These are phyloP conservation scores for Platycheirus rosarum DNA, from an alignment of 2,888 invertebrate species.

Conservation along the genomic window DNA sequence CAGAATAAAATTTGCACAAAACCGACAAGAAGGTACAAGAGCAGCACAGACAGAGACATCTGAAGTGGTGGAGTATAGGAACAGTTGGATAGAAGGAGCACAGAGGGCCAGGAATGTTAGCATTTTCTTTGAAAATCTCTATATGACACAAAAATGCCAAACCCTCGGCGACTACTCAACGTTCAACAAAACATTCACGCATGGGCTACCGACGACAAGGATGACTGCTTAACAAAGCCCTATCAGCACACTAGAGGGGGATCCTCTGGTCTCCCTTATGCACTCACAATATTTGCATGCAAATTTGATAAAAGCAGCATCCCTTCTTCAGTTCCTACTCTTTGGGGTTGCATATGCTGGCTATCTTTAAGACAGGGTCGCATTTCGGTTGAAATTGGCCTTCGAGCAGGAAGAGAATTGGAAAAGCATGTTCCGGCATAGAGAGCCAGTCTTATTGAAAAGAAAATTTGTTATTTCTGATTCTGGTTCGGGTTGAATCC, in stretches of 20 bases:
- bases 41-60: not conserved
- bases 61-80: conserved; percentile 1
- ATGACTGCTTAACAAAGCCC: conserved; percentile 50
- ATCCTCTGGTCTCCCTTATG: conserved; percentile 53
- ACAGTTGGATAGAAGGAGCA: too few species aligned
- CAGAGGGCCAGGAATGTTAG: conserved; percentile 21
- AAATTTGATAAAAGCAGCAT: conserved; percentile 70
- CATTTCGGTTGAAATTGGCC: not conserved
- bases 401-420: too few species aligned
- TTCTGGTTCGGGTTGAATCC: too few species aligned
- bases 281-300: conserved; percentile 71
- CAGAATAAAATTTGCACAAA: conserved; percentile 46
- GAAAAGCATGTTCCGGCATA: too few species aligned
- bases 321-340: conserved; percentile 22
- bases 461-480: too few species aligned
- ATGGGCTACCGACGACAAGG: conserved; percentile 46
- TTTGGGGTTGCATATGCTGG: conserved; percentile 44
- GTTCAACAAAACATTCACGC: conserved; percentile 58
- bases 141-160: conserved; percentile 40
- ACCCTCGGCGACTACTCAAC: conserved; percentile 7
- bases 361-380: conserved; percentile 15
- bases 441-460: too few species aligned
- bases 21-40: conserved; percentile 11
- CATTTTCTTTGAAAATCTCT: conserved; percentile 63
- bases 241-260: conserved; percentile 37